phyloP scores from a whole-genome alignment of 1,140 invertebrate species.

The Drosophila varians region DNA sequence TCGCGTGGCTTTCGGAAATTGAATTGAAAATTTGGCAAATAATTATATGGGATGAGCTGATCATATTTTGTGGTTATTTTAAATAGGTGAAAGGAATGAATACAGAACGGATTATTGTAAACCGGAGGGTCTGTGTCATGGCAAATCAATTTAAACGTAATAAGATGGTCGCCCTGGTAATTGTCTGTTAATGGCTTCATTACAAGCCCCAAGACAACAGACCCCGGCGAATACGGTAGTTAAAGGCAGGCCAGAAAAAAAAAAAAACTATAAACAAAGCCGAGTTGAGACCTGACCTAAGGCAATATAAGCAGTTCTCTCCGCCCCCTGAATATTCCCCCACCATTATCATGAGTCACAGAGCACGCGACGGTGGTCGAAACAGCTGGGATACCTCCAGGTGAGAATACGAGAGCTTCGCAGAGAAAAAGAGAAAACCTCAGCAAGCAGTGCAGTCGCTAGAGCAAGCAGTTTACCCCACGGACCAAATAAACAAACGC shows the following conservation, averaged over 20 bases:
- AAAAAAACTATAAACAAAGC: constrained; percentile 54
- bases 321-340: constrained; percentile 7
- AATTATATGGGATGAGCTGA: constrained; percentile 42
- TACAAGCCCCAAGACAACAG: constrained; percentile 46
- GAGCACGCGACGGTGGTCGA: constrained; percentile 54
- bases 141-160: constrained; percentile 59
- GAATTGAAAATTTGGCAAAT: constrained; percentile 25
- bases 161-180: constrained; percentile 55
- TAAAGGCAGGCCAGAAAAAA: constrained; percentile 27
- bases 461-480: constrained; percentile 32
- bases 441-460: constrained; percentile 54
- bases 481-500: constrained; percentile 72
- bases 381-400: constrained; percentile 21
- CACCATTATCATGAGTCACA: constrained; percentile 16
- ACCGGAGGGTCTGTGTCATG: constrained; percentile 3
- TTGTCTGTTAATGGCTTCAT: constrained; percentile 75
- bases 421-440: constrained; percentile 11
- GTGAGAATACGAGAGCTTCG: neutral
- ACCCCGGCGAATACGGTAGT: constrained; percentile 35
- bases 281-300: constrained; percentile 69
- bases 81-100: constrained; percentile 23
- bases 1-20: constrained; percentile 38
- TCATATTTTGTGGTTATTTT: constrained; percentile 49
- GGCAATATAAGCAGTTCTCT: constrained; percentile 49
- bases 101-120: neutral